A percentile compares a stretch with the other conserved stretches of the same genome.
These are phyloP conservation scores for Microcebus griseorufus DNA, from an alignment of 2,113 vertebrate species.

Conservation along the genomic window DNA sequence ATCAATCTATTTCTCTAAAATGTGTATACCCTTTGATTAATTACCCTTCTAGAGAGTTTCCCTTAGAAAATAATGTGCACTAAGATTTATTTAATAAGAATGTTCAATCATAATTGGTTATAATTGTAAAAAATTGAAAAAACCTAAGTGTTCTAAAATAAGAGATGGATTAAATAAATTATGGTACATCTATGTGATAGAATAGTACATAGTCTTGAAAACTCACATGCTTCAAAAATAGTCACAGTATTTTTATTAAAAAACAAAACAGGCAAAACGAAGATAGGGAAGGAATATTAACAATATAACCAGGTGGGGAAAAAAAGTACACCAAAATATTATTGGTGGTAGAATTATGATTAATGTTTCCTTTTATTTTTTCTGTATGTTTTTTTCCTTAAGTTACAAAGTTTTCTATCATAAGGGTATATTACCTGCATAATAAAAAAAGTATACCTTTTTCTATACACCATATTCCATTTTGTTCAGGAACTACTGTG, in stretches of 20 bases:
- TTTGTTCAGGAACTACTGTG: background rate
- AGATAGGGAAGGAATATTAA: background rate
- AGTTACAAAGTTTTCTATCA: background rate
- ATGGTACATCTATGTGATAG: background rate
- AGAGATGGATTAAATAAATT: background rate
- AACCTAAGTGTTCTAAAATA: background rate
- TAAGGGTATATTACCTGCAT: background rate
- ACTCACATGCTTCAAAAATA: background rate
- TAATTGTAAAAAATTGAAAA: background rate
- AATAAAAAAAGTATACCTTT: background rate
- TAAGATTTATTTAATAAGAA: constrained; percentile 26
- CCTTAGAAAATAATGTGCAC: background rate
- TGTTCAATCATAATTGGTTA: background rate
- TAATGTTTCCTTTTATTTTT: background rate
- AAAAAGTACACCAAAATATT: background rate
- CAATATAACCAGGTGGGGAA: too few relatives aligned
- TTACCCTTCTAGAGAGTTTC: background rate
- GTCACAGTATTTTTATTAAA: background rate
- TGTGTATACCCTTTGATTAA: background rate
- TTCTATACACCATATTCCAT: background rate
- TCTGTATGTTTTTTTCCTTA: background rate
- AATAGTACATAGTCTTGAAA: background rate
- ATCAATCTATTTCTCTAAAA: constrained; percentile 10
- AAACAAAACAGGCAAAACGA: background rate
- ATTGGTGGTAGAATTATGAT: background rate